phyloP scores from a whole-genome alignment of 64 coral and sea anemone species.

The Astreopora myriophthalma region DNA sequence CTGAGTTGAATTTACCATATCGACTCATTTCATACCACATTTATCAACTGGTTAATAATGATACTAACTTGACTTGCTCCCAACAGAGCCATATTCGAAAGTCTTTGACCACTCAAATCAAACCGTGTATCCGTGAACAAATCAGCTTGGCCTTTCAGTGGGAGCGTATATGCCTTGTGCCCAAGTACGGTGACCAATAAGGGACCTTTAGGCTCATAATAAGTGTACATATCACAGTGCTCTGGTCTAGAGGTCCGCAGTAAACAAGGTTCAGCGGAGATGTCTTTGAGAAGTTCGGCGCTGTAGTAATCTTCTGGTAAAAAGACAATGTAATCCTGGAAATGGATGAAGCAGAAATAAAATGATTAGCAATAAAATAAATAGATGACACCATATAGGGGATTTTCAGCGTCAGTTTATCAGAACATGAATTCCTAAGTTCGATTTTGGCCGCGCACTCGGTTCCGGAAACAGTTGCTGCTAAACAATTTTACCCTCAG shows the following conservation, averaged over 20 bases:
- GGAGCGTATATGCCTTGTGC: background rate
- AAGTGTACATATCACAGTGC: conserved; percentile 51
- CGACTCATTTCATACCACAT: too few species aligned
- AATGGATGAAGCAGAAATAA: background rate
- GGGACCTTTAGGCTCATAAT: conserved; percentile 32
- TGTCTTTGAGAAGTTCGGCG: conserved; percentile 7
- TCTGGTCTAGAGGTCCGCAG: conserved; percentile 1
- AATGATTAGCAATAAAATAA: background rate
- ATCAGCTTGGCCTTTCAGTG: background rate
- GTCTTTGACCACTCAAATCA: background rate
- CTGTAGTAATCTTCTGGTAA: conserved; percentile 69
- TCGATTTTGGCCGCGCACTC: too few species aligned
- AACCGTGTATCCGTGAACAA: conserved; percentile 11
- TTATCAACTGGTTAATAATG: background rate
- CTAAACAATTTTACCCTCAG: too few species aligned
- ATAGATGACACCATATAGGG: too few species aligned
- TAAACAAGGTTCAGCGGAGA: conserved; percentile 11
- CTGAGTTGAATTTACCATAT: too few species aligned
- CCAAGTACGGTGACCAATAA: conserved; percentile 23
- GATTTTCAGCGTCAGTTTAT: too few species aligned
- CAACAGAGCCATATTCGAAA: conserved; percentile 4
- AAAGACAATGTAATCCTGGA: conserved; percentile 64
- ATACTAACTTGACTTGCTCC: conserved; percentile 6
- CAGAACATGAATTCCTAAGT: background rate
- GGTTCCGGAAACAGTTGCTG: too few species aligned